Conservation (phyloP, 2,888 invertebrate genomes). For the Teinopalpus imperialis region DNA sequence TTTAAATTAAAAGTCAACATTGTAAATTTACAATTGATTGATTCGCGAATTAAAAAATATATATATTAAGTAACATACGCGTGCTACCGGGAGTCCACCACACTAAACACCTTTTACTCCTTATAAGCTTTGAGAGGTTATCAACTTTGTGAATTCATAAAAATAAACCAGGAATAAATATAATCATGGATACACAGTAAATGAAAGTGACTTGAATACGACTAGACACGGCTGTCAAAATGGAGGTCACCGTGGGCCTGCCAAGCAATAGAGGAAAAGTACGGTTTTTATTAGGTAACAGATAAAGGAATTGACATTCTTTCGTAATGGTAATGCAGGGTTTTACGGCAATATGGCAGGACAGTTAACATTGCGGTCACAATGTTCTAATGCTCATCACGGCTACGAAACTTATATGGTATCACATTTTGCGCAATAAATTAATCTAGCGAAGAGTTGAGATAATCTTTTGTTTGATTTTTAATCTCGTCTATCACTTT, state of each 20-base stretch:
- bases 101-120: no score
- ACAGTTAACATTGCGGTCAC: slow-evolving; percentile 3
- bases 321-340: slow-evolving; percentile 14
- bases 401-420: slow-evolving; percentile 27
- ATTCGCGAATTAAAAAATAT: no score
- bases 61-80: no score
- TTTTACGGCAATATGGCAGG: slow-evolving; percentile 31
- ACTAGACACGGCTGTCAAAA: slow-evolving; percentile 14
- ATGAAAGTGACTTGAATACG: slow-evolving; percentile 7
- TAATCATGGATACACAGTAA: neutral
- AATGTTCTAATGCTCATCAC: slow-evolving; percentile 1
- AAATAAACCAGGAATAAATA: no score
- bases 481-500: slow-evolving; percentile 55
- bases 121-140: no score
- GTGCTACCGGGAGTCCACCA: no score
- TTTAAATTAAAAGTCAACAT: no score
- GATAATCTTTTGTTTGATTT: no score
- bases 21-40: no score
- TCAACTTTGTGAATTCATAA: no score
- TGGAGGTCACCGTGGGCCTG: slow-evolving; percentile 18
- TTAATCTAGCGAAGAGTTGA: no score
- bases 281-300: slow-evolving; percentile 28
- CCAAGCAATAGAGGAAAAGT: slow-evolving; percentile 2
- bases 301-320: slow-evolving; percentile 23
- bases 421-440: no score